A percentile compares a stretch with the other conserved stretches of the same genome.
phyloP scores from a whole-genome alignment of 2,113 vertebrate species.

The Phasianus colchicus region DNA sequence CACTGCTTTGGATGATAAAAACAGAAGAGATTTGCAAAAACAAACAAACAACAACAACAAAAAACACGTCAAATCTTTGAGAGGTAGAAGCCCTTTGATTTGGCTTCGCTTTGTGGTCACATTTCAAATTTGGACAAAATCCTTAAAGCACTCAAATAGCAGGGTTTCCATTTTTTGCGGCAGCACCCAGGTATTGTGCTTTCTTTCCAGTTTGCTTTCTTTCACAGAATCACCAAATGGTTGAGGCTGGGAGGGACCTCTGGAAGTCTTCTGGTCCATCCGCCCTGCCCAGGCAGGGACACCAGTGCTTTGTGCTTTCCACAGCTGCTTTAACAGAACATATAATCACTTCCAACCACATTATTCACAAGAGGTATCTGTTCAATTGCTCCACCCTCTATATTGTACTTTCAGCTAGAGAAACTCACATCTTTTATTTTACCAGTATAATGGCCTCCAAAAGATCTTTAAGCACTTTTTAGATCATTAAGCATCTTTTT shows the following conservation, averaged over 20 bases:
- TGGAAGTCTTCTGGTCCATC: neutral
- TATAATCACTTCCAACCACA: neutral
- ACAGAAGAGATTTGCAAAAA: neutral
- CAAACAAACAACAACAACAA: no score
- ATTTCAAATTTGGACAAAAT: neutral
- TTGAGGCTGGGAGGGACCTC: neutral
- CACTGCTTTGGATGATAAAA: neutral
- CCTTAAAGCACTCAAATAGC: neutral
- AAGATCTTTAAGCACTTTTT: neutral
- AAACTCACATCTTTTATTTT: neutral
- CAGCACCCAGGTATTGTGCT: neutral
- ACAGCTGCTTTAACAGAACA: conserved; percentile 10
- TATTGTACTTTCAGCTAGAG: neutral
- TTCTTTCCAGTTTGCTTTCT: neutral
- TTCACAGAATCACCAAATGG: neutral
- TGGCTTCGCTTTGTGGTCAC: neutral
- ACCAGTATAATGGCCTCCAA: neutral
- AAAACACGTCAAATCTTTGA: neutral
- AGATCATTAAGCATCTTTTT: neutral
- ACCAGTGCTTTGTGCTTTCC: neutral
- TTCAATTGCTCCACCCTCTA: neutral
- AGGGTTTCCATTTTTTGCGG: neutral
- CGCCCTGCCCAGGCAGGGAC: neutral
- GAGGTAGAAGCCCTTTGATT: neutral
- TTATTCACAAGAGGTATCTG: neutral